Conservation (phyloP, 2,113 vertebrate species). For the Mormyrus iriodes region DNA sequence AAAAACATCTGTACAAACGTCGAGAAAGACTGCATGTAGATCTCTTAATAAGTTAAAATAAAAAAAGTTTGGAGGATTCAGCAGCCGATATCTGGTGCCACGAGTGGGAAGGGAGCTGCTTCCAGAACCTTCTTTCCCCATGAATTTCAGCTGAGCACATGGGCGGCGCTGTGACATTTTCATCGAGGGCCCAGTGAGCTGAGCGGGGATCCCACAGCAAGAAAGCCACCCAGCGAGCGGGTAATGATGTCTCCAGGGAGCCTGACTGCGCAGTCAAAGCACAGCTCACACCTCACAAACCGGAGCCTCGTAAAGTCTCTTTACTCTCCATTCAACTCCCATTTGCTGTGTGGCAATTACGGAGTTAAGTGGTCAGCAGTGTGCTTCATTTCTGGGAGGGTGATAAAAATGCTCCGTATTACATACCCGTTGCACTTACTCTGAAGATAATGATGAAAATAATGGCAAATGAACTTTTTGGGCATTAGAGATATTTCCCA, state of each 20-base stretch:
- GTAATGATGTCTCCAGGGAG: conserved; percentile 24
- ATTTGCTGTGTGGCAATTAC: neutral
- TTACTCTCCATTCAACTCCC: neutral
- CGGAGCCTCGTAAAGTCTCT: neutral
- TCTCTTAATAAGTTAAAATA: neutral
- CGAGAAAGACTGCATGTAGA: neutral
- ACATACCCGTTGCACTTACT: neutral
- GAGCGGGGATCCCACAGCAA: conserved; percentile 11
- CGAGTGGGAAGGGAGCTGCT: neutral
- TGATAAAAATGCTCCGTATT: neutral
- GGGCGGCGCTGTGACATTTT: neutral
- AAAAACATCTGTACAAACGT: neutral
- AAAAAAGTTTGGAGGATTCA: neutral
- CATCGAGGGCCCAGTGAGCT: neutral
- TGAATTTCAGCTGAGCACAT: neutral
- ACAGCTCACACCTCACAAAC: neutral
- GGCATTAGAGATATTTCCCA: neutral
- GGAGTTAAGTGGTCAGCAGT: neutral
- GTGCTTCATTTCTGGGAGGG: neutral
- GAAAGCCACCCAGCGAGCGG: conserved; percentile 1
- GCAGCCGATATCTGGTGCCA: neutral
- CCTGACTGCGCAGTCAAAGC: neutral
- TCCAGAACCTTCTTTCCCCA: neutral
- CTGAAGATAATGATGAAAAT: neutral
- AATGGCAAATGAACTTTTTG: neutral